Conservation (phyloP, 2,888 invertebrate genomes). For the Hipparchia semele region DNA sequence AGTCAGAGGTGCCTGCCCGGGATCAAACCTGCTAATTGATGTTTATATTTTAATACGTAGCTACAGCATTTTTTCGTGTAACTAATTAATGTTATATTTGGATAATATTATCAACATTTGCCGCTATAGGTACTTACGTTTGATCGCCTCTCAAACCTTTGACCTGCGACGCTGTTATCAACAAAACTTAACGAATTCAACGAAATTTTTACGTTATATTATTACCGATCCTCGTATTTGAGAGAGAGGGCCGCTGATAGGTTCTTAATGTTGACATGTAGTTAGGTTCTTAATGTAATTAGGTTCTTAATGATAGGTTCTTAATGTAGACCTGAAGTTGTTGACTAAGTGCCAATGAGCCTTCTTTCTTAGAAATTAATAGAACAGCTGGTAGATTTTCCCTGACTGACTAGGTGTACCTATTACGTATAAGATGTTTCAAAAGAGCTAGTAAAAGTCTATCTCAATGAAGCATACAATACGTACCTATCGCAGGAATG, state of each 20-base stretch:
- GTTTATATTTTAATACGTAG: not conserved
- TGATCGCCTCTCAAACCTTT: slow-evolving; percentile 39
- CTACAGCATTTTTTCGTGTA: not conserved
- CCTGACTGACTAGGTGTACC: not conserved
- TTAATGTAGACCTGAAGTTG: not conserved
- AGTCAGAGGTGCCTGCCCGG: too few species aligned
- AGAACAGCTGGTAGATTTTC: slow-evolving; percentile 1
- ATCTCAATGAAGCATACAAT: not conserved
- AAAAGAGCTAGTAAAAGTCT: slow-evolving; percentile 5
- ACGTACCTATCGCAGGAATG: not conserved
- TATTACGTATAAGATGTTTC: not conserved
- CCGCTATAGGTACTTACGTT: slow-evolving; percentile 26
- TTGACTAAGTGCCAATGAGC: too few species aligned
- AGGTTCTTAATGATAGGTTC: not conserved
- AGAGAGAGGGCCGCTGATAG: not conserved
- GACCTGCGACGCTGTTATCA: slow-evolving; percentile 40
- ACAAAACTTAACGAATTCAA: slow-evolving; percentile 41
- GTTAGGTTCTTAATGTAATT: too few species aligned
- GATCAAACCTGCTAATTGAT: too few species aligned
- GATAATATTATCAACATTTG: slow-evolving; percentile 34
- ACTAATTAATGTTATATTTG: slow-evolving; percentile 11
- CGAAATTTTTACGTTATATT: slow-evolving; percentile 17
- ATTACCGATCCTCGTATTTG: slow-evolving; percentile 12
- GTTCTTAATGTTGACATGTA: not conserved
- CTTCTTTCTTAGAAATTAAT: slow-evolving; percentile 3